These are phyloP conservation scores for Myiozetetes cayanensis DNA, from an alignment of 2,113 vertebrate genomes.

Conservation along the genomic window DNA sequence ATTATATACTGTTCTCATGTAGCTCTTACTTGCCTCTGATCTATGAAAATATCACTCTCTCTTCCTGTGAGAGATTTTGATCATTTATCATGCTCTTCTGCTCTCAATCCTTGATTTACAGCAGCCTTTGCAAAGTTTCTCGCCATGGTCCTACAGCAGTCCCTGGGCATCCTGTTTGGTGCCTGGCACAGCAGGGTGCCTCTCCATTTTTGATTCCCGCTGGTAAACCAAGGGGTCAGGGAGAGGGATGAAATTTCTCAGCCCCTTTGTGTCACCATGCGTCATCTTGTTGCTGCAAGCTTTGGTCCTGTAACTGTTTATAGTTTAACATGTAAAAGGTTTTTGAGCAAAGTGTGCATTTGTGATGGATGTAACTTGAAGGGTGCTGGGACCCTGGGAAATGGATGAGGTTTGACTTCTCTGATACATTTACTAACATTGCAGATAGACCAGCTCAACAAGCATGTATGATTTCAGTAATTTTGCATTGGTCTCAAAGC, in stretches of 20 bases:
- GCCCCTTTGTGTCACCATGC: not conserved
- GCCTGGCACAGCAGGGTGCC: not conserved
- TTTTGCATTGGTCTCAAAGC: not conserved
- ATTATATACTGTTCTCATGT: not conserved
- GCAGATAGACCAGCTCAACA: not conserved
- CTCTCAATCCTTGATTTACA: not conserved
- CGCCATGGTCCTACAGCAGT: fast-evolving
- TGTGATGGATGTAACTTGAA: not conserved
- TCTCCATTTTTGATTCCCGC: not conserved
- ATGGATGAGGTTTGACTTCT: not conserved
- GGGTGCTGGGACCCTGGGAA: not conserved
- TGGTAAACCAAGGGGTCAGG: not conserved
- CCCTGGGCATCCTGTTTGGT: not conserved
- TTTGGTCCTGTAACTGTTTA: not conserved
- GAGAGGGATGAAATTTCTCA: not conserved
- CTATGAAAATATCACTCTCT: not conserved
- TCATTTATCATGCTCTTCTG: not conserved
- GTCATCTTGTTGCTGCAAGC: not conserved
- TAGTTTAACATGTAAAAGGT: not conserved
- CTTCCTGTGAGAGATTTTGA: not conserved
- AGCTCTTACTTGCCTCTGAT: not conserved
- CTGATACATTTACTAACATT: not conserved
- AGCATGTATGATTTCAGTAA: not conserved
- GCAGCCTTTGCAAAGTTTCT: not conserved
- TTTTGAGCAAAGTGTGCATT: not conserved